Base-by-base conservation (phyloP, 2,888 invertebrate species). In the Globia sparganii region DNA sequence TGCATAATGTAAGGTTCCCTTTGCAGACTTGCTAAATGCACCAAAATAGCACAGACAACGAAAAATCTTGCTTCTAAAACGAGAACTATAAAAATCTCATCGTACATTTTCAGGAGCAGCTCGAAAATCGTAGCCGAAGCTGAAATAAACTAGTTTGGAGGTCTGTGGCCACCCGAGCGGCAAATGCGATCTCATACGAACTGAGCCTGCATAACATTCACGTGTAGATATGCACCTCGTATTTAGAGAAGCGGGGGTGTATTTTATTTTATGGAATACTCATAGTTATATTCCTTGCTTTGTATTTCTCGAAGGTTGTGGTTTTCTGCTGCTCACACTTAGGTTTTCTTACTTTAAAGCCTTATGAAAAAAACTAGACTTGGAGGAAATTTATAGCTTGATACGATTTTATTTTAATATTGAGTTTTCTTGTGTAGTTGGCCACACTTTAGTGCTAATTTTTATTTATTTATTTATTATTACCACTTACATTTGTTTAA, bases 91-190 rank as follows among this genome's bases (percentile, higher is more conserved):
- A 53, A 53, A 53, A 25, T 53, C 25, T 11, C 53, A 53, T 53
- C 53, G 53, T 4, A 25, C 53, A 53, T 53, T n/a, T 69, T 53
- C 43, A 34, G 28, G n/a, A 68, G 49, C 49, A 79, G 59, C 56
- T 70, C 43, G 68, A 78, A 74, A 83, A 65, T 68, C 28, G 49
- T 76, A 65, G 37, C 40, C 4, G 34, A 46, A 56, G 56, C 77
- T 43, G 56, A 62, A 79, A 79, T 83, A 79, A 75, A 79, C 84
- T 83, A 66, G 66, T 69, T 82, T 62, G 49, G 25, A 46, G 72
- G 21, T 66, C 18, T 71, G 69, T 43, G 73, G 43, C 11, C 67
- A 68, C 21, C 56, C 70, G 59, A 5, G 70, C 58, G 81, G 53
- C 9, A 43, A 83, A 84, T 68, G 68, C 70, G 62, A 77, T 80